Conservation (phyloP, 1,140 invertebrate species). For the Camponotus pennsylvanicus region DNA sequence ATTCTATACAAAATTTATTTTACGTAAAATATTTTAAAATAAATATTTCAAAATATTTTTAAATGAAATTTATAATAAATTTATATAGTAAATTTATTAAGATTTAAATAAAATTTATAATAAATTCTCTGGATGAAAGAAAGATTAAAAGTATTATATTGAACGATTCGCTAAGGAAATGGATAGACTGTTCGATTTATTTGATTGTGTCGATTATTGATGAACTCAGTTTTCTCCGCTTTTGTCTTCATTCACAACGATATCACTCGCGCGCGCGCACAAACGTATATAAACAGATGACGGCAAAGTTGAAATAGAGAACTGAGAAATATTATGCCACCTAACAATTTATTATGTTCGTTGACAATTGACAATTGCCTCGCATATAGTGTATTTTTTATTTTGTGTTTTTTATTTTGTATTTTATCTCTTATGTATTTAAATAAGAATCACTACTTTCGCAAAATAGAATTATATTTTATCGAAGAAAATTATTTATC, state of each 20-base stretch:
- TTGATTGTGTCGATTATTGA: slow-evolving; percentile 24
- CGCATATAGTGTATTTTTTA: neutral
- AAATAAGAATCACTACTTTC: neutral
- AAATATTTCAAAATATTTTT: neutral
- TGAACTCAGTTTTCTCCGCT: slow-evolving; percentile 6
- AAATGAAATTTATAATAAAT: too few species aligned
- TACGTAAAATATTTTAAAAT: neutral
- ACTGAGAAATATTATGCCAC: neutral
- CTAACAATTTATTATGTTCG: too few species aligned
- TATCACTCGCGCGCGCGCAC: slow-evolving; percentile 6
- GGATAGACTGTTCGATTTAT: neutral
- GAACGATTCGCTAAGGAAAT: neutral
- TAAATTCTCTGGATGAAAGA: neutral
- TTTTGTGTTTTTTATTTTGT: slow-evolving; percentile 13
- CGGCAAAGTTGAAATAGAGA: slow-evolving; percentile 27
- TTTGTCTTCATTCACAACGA: slow-evolving; percentile 32
- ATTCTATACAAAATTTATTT: neutral
- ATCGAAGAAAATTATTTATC: neutral
- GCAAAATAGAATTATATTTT: neutral
- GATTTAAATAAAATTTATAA: neutral
- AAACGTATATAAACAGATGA: neutral
- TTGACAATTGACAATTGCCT: slow-evolving; percentile 12
- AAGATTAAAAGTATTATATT: neutral
- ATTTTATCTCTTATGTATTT: neutral
- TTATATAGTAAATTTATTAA: too few species aligned